Base-by-base conservation (phyloP, 2,888 invertebrate species). In the Diadegma fenestrale region DNA sequence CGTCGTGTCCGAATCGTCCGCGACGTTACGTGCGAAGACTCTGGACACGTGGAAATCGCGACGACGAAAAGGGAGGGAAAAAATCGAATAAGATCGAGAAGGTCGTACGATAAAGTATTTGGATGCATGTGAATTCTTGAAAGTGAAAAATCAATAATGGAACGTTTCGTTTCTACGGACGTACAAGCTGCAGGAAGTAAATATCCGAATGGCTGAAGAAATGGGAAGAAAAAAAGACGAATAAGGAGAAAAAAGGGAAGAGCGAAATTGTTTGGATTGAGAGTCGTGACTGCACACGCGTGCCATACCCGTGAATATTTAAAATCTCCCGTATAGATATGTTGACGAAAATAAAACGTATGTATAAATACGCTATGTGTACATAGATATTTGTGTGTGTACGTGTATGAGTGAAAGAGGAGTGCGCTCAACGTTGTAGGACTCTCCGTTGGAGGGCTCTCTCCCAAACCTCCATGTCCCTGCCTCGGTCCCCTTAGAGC, bases 371-470 rank as follows among this genome's bases (percentile, higher is more conserved):
- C 48, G 10, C 69, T 2, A 37, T 72, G 22, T 54, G 17, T 10
- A 66, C n/a, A 51, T 48, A 43, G 43, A 43, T 61, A 43, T 54
- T 14, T 61, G 63, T 37, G 41, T 58, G 22, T n/a, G 43, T 41
- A 69, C 30, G 68, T 54, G 30, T 75, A 81, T 43, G 82, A 82
- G 89, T 87, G 89, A 91, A 92, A 91, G 91, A 91, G 91, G 91
- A 92, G 91, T 91, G 91, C 91, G 91, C 91, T 91, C 91, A 90
- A 90, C 91, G 91, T 92, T 93, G 92, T 93, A 93, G 93, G 92
- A 93, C 93, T 91, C 93, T 93, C 91, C 89, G 91, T 84, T 93
- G 92, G 91, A 93, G 92, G 92, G 92, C 91, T 90, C 91, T 91
- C 91, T 91, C 90, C 90, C 90, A 88, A 90, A 88, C 89, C 88